These are phyloP conservation scores for Spilarctia lutea DNA, from an alignment of 2,888 invertebrate species.

Conservation along the genomic window DNA sequence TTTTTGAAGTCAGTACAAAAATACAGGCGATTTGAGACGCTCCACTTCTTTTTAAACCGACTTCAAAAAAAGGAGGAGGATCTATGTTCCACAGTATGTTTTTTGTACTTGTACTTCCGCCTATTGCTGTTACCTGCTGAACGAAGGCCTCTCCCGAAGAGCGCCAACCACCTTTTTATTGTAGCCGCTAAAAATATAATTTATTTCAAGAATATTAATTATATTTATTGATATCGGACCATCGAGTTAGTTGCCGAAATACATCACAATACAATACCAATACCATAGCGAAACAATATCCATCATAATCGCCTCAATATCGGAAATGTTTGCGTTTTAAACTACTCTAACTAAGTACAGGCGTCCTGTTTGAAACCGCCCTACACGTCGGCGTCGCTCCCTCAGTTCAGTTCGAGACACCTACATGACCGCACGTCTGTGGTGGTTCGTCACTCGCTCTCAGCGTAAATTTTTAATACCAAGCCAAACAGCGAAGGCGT, in stretches of 20 bases:
- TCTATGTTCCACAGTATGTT: too few relatives aligned
- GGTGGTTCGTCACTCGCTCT: slow-evolving; percentile 33
- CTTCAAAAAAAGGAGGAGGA: too few relatives aligned
- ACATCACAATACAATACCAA: neutral
- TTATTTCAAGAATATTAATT: too few relatives aligned
- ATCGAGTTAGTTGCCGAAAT: neutral
- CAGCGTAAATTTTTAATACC: slow-evolving; percentile 79
- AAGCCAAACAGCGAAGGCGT: slow-evolving; percentile 62
- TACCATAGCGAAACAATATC: slow-evolving; percentile 1
- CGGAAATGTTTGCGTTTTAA: slow-evolving; percentile 41
- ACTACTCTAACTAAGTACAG: slow-evolving; percentile 30
- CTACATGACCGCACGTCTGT: slow-evolving; percentile 42
- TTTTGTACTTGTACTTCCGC: too few relatives aligned
- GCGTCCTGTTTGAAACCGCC: slow-evolving; percentile 37
- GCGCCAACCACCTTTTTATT: too few relatives aligned
- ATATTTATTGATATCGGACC: neutral
- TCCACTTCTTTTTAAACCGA: too few relatives aligned
- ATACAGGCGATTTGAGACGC: too few relatives aligned
- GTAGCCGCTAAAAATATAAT: too few relatives aligned
- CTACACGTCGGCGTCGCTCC: slow-evolving; percentile 41
- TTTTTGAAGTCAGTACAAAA: too few relatives aligned
- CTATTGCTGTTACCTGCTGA: too few relatives aligned
- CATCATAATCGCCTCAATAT: slow-evolving; percentile 37
- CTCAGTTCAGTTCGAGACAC: slow-evolving; percentile 57
- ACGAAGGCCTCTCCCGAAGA: too few relatives aligned